Evolutionary conservation across 2,113 vertebrate genomes (phyloP).

Genomic region (Aix galericulata): DNA sequence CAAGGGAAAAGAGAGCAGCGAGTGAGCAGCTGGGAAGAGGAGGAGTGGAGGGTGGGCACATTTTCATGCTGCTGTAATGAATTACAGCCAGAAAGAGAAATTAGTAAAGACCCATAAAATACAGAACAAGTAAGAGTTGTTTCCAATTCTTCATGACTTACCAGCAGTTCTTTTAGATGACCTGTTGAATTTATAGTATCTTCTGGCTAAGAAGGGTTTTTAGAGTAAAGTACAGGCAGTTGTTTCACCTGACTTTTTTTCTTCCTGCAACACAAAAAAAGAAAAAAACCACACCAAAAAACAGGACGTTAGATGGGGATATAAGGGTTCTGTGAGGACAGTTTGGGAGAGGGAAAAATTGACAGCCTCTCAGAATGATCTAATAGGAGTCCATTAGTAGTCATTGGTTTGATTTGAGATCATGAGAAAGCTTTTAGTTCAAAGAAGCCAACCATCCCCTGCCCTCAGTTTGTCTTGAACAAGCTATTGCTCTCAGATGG

Average conservation of each 20-base stretch:
- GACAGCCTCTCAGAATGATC: neutral
- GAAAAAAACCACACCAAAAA: neutral
- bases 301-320: neutral
- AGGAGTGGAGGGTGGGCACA: neutral
- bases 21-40: neutral
- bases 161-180: constrained; percentile 27
- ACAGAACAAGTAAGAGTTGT: neutral
- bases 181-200: constrained; percentile 16
- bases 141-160: constrained; percentile 2
- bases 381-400: constrained; percentile 24
- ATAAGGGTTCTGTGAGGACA: neutral
- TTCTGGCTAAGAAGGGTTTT: constrained; percentile 27
- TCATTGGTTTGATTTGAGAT: constrained; percentile 30
- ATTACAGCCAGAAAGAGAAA: neutral
- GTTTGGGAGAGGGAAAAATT: neutral
- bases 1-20: neutral
- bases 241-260: neutral
- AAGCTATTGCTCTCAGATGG: constrained; percentile 14
- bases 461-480: constrained; percentile 6
- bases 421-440: constrained; percentile 39
- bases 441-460: neutral
- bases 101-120: neutral
- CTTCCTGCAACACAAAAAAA: neutral
- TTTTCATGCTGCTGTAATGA: neutral
- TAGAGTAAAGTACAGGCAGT: neutral